A percentile compares a stretch with the other conserved stretches of the same genome.
phyloP scores from a whole-genome alignment of 2,888 invertebrate genomes.

The Morpho achilles region DNA sequence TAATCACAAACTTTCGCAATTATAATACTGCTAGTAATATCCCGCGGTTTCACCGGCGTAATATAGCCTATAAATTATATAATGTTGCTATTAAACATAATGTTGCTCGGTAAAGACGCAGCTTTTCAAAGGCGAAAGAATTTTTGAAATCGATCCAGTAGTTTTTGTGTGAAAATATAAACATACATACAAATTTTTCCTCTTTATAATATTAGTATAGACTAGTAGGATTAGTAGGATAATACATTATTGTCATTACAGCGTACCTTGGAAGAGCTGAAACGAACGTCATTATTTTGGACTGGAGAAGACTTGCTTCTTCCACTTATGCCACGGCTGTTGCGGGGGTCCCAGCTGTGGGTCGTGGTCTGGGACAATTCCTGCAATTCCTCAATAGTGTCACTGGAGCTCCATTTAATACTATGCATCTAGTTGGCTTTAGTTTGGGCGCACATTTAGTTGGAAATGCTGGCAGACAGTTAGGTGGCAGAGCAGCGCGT shows the following conservation, averaged over 20 bases:
- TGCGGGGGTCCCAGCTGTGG: conserved; percentile 52
- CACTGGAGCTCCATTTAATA: conserved; percentile 42
- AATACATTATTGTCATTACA: conserved; percentile 22
- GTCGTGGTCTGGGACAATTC: conserved; percentile 60
- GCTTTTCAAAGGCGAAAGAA: too few species aligned
- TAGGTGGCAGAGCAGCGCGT: conserved; percentile 52
- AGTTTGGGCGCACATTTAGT: conserved; percentile 71
- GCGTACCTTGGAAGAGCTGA: conserved; percentile 48
- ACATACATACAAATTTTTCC: too few species aligned
- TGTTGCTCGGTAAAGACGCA: too few species aligned
- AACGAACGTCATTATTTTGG: conserved; percentile 57
- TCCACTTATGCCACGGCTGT: conserved; percentile 50
- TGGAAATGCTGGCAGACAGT: conserved; percentile 56
- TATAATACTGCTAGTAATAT: too few species aligned
- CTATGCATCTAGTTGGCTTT: conserved; percentile 66
- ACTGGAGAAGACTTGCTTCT: conserved; percentile 55
- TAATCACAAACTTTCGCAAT: too few species aligned
- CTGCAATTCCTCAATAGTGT: conserved; percentile 45
- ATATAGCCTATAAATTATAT: too few species aligned
- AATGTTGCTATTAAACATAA: too few species aligned
- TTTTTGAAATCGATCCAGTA: too few species aligned
- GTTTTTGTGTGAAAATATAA: too few species aligned
- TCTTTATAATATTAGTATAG: too few species aligned
- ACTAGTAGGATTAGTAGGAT: too few species aligned
- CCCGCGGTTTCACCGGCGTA: too few species aligned